phyloP scores from a whole-genome alignment of 2,113 vertebrate species.

The Paedocypris sp. region DNA sequence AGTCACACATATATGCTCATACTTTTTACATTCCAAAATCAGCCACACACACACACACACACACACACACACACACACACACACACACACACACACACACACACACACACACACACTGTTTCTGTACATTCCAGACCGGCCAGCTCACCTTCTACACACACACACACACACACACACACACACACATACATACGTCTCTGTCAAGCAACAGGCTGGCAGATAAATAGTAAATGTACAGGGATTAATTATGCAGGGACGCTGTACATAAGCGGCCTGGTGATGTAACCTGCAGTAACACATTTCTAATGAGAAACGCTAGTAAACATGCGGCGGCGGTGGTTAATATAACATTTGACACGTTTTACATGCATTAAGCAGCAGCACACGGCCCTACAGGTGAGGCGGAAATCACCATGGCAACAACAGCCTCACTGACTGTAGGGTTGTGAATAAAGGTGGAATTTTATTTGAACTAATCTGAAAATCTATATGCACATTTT shows the following conservation, averaged over 20 bases:
- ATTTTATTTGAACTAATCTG: no score
- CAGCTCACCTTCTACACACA: not conserved
- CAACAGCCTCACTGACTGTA: no score
- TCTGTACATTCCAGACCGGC: not conserved
- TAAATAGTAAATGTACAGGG: constrained; percentile 24
- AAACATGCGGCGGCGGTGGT: constrained; percentile 9
- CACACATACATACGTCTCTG: constrained; percentile 11
- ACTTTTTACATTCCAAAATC: no score
- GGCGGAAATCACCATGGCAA: not conserved
- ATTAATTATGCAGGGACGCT: constrained; percentile 33
- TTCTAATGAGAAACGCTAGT: constrained; percentile 24
- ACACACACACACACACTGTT: no score
- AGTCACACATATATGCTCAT: no score
- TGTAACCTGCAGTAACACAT: constrained; percentile 27
- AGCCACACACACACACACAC: no score
- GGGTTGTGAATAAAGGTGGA: no score
- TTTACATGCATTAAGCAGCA: not conserved
- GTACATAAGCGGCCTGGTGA: constrained; percentile 28
- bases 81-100: no score
- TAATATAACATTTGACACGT: constrained; percentile 5
- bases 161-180: constrained; percentile 5
- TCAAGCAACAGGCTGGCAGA: constrained; percentile 19
- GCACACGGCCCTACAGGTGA: not conserved
- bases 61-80: no score
- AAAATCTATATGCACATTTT: no score